Evolutionary conservation across 2,797 vertebrate genomes (phyloP).

Genomic region (Emydoidea blandingii): DNA sequence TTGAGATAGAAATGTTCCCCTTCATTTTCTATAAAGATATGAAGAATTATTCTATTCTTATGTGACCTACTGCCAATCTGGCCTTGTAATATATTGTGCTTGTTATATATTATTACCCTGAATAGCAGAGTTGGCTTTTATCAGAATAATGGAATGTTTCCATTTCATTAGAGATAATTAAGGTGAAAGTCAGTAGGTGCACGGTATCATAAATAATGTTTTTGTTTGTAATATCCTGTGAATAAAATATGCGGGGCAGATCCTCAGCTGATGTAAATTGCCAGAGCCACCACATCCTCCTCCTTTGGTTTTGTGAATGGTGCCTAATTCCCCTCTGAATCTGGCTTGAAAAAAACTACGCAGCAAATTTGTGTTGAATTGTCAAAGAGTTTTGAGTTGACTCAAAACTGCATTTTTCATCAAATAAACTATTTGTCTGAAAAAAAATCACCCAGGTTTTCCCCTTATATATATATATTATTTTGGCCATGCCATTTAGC

Average conservation of each 20-base stretch:
- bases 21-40: not conserved
- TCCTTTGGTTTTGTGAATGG: no score
- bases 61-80: not conserved
- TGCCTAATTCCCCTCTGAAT: no score
- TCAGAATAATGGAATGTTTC: not conserved
- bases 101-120: not conserved
- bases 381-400: no score
- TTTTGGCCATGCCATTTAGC: fast-evolving
- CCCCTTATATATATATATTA: not conserved
- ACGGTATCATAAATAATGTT: not conserved
- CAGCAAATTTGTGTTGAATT: no score
- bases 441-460: not conserved
- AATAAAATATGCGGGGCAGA: not conserved
- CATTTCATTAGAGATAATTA: not conserved
- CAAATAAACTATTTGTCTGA: not conserved
- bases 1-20: not conserved
- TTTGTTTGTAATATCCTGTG: not conserved
- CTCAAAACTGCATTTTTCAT: no score
- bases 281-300: not conserved
- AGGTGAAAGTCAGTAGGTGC: not conserved
- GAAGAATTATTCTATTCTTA: not conserved
- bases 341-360: no score
- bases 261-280: fast-evolving
- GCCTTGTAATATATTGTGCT: not conserved
- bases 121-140: not conserved